Base-by-base conservation (phyloP, 2,888 invertebrate species). In the Gymnoscelis rufifasciata region DNA sequence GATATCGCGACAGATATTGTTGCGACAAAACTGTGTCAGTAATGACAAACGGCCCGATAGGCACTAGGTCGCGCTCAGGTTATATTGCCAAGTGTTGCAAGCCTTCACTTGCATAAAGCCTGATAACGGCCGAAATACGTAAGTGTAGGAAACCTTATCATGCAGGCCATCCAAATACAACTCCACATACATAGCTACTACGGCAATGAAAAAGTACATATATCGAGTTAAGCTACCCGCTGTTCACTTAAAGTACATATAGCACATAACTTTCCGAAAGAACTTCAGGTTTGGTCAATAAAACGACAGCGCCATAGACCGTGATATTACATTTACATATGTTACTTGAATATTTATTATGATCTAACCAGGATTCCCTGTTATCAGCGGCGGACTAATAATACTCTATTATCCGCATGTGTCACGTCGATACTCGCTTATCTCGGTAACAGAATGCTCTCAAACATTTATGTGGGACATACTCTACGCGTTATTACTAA, bases 21-120 rank as follows among this genome's bases (percentile, higher is more conserved):
- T 68, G 67, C 67, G 62, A 67, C 72, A 68, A 69, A 62, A 54
- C 54, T 65, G 60, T 71, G 71, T 64, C 66, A 66, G 57, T 62
- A 56, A 64, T 35, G 38, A 29, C 1, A 26, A 7, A 12, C 13
- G 12, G 12, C 12, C 51, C 43, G 38, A 19, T 31, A 27, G 27
- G 10, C n/a, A 11, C 30, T 40, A 5, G 19, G 19, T 19, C 19
- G 19, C 19, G 19, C n/a, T n/a, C n/a, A n/a, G n/a, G n/a, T 19
- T 5, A 5, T 5, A 5, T 5, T 2, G 19, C 19, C 19, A 5
- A 2, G 19, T 19, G 14, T 13, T 4, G 13, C 1, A 29, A 10
- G 13, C 7, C n/a, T n/a, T n/a, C 7, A 15, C 39, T 49, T 50
- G 42, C 50, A 47, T 14, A 47, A 49, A 29, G 8, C 14, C n/a